Base-by-base conservation (phyloP, 2,113 vertebrate species). In the Myocastor coypus region DNA sequence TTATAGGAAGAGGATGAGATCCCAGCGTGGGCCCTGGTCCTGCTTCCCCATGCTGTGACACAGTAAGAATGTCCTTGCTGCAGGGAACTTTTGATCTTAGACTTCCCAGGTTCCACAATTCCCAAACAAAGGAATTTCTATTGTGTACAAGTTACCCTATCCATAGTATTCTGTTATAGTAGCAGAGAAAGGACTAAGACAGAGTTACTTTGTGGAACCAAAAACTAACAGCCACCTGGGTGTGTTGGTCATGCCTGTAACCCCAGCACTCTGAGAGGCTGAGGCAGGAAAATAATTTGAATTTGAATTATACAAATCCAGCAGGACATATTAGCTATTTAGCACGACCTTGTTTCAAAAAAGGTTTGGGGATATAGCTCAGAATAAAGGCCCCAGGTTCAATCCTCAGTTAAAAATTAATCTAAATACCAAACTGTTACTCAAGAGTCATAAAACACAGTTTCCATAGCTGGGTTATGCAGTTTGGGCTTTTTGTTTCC, bases 361-460 rank as follows among this genome's bases (percentile, higher is more conserved):
- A 46, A 24, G 73, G 24, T 11, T 11, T 46, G 12, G 73, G 73
- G 12, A 13, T 42, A 5, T 42, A 46, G 40, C 24, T 46, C 73
- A 75, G 73, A 28, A 6, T 75, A 46, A 75, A 75, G 73, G 73
- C 37, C 24, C 24, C 46, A 24, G 40, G 73, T 28, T 46, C 40
- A 28, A 75, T 40, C 69, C 69, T 22, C 69, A 37, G 20, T 75
- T 42, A 75, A 46, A 75, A 75, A 75, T 46, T 46, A 46, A 46
- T 64, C 61, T 69, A 66, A 96, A 96, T 68, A 12, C 59, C 88
- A 50, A 91, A 86, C 19, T 37, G 13, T 73, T 14, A 10, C 59
- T 81, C 7, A n/a, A 57, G 22, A 87, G 69, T 81, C 71, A 91
- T 96, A 24, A 73, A 82, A 55, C 50, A 69, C 59, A 92, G 46